A percentile compares a stretch with the other conserved stretches of the same genome.
Conservation (phyloP, 2,888 invertebrate species). For the Rhamnusium bicolor region DNA sequence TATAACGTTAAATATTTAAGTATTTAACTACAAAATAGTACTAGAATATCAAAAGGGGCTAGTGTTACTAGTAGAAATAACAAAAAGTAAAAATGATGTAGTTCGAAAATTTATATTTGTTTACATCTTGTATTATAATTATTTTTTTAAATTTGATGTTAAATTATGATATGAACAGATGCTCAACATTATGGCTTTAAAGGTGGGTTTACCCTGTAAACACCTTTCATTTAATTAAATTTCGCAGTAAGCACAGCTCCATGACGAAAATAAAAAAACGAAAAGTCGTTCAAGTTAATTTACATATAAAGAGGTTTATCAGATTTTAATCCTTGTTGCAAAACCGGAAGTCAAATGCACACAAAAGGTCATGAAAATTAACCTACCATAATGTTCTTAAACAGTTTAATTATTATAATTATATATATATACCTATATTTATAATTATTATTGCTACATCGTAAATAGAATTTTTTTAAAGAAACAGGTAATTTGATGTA, state of each 20-base stretch:
- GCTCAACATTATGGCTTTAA: constrained; percentile 7
- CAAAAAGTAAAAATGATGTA: no score
- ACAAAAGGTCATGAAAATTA: constrained; percentile 34
- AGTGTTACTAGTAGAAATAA: no score
- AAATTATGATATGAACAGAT: not conserved
- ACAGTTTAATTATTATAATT: constrained; percentile 13
- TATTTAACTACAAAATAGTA: no score
- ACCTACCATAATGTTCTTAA: constrained; percentile 25
- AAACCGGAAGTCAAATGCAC: constrained; percentile 37
- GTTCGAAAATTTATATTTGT: no score
- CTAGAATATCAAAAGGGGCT: no score
- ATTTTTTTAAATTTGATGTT: not conserved
- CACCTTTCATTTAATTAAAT: constrained; percentile 37
- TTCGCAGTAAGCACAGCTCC: constrained; percentile 17
- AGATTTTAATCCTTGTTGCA: constrained; percentile 34
- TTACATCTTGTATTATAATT: not conserved
- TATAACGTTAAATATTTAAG: no score
- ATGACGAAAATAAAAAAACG: constrained; percentile 35
- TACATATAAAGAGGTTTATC: constrained; percentile 38
- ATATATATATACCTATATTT: no score
- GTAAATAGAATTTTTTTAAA: no score
- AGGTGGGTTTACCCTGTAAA: constrained; percentile 17
- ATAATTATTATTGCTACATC: no score
- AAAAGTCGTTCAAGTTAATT: constrained; percentile 34
- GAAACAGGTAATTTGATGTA: no score